These are phyloP conservation scores for Incurvaria masculella DNA, from an alignment of 2,888 invertebrate genomes.

Conservation along the genomic window DNA sequence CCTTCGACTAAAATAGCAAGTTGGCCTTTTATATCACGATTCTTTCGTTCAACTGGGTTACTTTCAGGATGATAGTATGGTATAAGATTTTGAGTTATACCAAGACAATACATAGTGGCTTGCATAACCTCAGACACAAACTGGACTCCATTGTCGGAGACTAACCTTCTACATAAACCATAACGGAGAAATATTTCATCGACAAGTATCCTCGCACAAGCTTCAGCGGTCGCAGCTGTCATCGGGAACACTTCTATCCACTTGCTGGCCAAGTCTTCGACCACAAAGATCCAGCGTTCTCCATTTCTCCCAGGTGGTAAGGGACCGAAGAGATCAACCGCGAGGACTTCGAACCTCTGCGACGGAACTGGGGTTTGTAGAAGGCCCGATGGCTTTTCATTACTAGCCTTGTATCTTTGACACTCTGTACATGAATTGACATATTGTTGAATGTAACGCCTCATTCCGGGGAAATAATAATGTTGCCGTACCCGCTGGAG, in stretches of 20 bases:
- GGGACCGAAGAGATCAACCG: too few relatives aligned
- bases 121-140: constrained; percentile 26
- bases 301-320: too few relatives aligned
- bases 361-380: too few relatives aligned
- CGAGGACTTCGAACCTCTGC: too few relatives aligned
- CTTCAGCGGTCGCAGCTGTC: constrained; percentile 20
- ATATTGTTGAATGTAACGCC: constrained; percentile 10
- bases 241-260: constrained; percentile 27
- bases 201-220: constrained; percentile 20
- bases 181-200: constrained; percentile 25
- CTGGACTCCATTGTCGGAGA: constrained; percentile 28
- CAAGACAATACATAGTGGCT: constrained; percentile 15
- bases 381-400: too few relatives aligned
- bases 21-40: constrained; percentile 22
- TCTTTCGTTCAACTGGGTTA: constrained; percentile 24
- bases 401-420: constrained; percentile 6
- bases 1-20: constrained; percentile 17
- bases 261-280: too few relatives aligned
- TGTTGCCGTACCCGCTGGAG: neutral
- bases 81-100: constrained; percentile 19
- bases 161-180: constrained; percentile 22
- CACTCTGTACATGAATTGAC: constrained; percentile 15
- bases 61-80: constrained; percentile 26
- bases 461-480: too few relatives aligned
- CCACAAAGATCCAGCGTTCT: constrained; percentile 13